Conservation (phyloP, 1,140 invertebrate species). For the Holotrichia oblita region DNA sequence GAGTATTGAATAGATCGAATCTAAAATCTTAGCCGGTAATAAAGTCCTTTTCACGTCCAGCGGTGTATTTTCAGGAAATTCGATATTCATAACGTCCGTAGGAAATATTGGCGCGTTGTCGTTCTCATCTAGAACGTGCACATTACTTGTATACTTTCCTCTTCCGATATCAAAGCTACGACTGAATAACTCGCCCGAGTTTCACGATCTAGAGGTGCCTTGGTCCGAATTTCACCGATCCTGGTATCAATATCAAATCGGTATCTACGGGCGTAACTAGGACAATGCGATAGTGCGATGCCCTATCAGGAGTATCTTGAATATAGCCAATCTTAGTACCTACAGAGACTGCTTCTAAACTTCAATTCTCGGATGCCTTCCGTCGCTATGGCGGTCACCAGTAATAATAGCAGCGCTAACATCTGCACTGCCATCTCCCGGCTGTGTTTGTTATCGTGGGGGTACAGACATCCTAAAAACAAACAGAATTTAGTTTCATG, state of each 20-base stretch:
- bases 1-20: constrained; percentile 92
- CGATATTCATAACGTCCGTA: constrained; percentile 80
- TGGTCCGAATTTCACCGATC: constrained; percentile 91
- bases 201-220: constrained; percentile 88
- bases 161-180: constrained; percentile 86
- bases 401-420: constrained; percentile 57
- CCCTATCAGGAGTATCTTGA: constrained; percentile 74
- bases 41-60: constrained; percentile 91
- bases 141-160: constrained; percentile 85
- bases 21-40: constrained; percentile 89
- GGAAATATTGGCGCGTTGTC: constrained; percentile 96
- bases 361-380: constrained; percentile 84
- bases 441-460: constrained; percentile 52
- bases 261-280: constrained; percentile 87
- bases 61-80: constrained; percentile 95
- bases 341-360: constrained; percentile 83
- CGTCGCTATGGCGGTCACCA: constrained; percentile 52
- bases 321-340: constrained; percentile 89
- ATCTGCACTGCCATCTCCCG: constrained; percentile 46
- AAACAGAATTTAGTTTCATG: neutral
- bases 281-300: constrained; percentile 89
- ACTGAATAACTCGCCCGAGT: constrained; percentile 85
- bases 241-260: constrained; percentile 86
- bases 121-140: constrained; percentile 95
- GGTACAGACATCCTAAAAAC: constrained; percentile 56